Evolutionary conservation across 2,888 invertebrate species (phyloP), one percentile per base, ranked within the genome.

Genomic region (Metopia argyrocephala): DNA sequence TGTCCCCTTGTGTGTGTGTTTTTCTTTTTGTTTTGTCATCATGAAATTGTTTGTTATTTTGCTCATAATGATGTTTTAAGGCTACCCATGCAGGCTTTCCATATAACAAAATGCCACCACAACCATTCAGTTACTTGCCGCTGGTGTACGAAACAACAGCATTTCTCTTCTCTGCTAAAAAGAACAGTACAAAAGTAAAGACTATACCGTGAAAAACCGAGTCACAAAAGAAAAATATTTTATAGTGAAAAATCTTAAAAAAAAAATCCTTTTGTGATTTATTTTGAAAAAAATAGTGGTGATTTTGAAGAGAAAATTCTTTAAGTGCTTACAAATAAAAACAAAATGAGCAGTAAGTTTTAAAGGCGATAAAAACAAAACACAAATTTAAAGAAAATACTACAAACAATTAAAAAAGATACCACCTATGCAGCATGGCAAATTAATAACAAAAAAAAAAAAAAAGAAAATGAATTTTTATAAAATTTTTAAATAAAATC

Each of bases 281-380:
- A 38, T 38, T 61, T 69, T 50, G 52, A 68, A 79, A 73, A 78
- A 84, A 76, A 82, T n/a, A n/a, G n/a, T n/a, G n/a, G 79, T 82
- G 66, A 70, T 71, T 74, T 65, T 38, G 27, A 48, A 50, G 56
- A 48, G 18, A 65, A 76, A 46, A 38, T 52, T 73, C 78, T 78
- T 78, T 69, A 46, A 76, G 74, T 82, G 79, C 76, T 79, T 61
- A 79, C 28, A 80, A 75, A 75, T 75, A 64, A 70, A 84, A 82
- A 80, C 85, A 87, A 86, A 83, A 87, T 87, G 87, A 87, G 87
- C 87, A 86, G 87, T 87, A 87, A 87, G 87, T 87, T 84, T 66
- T 57, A 56, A 7, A 48, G 68, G 68, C 70, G 75, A 71, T 81
- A 28, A 3, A 56, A 46, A 27, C 64, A 45, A 75, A 80, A 78